Evolutionary conservation across 2,888 invertebrate species (phyloP), one percentile per base, ranked within the genome.

Genomic region (Platypus cylindrus): DNA sequence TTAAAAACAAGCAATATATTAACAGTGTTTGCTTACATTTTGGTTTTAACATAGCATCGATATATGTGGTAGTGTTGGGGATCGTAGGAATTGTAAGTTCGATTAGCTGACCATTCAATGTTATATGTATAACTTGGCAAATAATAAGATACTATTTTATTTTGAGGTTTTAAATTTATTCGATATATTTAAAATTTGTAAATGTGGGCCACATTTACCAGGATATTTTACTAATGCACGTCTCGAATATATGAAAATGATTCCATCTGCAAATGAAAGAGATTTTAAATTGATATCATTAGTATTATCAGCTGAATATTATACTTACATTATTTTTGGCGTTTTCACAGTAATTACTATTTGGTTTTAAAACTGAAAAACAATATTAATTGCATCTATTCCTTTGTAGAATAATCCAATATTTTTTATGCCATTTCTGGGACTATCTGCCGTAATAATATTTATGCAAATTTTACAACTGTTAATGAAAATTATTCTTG

Each of bases 201-300:
- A 45, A 44, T 52, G 52, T 31, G 60, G 60, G 1, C 48, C 55
- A 14, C 45, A 47, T 14, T 38, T 59, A 30, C 56, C 59, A 1
- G 53, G 53, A 27, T 54, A 51, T 31, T 44, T 58, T 36, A 48
- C 48, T 48, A 45, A 54, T 25, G 45, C 49, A 28, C 41, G 56
- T 24, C 41, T 53, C 17, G 50, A 53, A 44, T 43, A 45, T 18
- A 52, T 50, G 11, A 51, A 49, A 39, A 26, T 56, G 3, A 45
- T 58, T 5, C 43, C 50, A 8, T 52, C 55, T 17, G 52, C 54
- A 47, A 45, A 48, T 26, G 56, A 59, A 45, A 46, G 62, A 32
- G 62, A 62, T 38, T 47, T 56, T 16, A 60, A 59, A 47, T 43
- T 62, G 16, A 54, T 62, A 30, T 53, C 53, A 36, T 43, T 59